A percentile compares a stretch with the other conserved stretches of the same genome.
These are phyloP conservation scores for Brachionus rotundiformis DNA, from an alignment of 1,140 invertebrate genomes.

Conservation along the genomic window DNA sequence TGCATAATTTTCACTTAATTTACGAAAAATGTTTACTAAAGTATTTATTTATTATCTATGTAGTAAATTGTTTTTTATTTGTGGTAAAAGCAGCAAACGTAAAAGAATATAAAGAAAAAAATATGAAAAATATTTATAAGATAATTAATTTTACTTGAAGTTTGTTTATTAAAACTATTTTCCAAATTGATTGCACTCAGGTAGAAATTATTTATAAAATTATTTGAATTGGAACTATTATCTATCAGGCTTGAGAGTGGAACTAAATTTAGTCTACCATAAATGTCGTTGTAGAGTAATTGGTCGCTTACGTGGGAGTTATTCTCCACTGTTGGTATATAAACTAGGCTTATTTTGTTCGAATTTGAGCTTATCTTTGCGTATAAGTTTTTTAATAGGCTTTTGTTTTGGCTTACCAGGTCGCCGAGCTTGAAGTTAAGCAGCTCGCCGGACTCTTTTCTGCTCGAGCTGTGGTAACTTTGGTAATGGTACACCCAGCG, in stretches of 20 bases:
- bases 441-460: neutral
- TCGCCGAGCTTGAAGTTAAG: constrained; percentile 4
- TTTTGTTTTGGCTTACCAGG: constrained; percentile 26
- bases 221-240: constrained; percentile 10
- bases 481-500: neutral
- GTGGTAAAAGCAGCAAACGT: too few relatives aligned
- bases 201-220: constrained; percentile 1
- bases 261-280: neutral
- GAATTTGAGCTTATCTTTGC: constrained; percentile 6
- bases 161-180: neutral
- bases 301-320: neutral
- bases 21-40: too few relatives aligned
- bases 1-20: too few relatives aligned
- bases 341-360: constrained; percentile 35
- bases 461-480: too few relatives aligned
- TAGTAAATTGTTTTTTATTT: too few relatives aligned
- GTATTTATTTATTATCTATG: too few relatives aligned
- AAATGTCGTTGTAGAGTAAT: neutral
- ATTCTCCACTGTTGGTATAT: neutral
- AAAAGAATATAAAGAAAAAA: neutral
- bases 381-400: constrained; percentile 4
- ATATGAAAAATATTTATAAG: neutral
- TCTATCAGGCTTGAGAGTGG: neutral
- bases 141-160: neutral
- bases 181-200: constrained; percentile 21